phyloP scores from a whole-genome alignment of 2,797 vertebrate genomes.

The Psittacula derbiana region DNA sequence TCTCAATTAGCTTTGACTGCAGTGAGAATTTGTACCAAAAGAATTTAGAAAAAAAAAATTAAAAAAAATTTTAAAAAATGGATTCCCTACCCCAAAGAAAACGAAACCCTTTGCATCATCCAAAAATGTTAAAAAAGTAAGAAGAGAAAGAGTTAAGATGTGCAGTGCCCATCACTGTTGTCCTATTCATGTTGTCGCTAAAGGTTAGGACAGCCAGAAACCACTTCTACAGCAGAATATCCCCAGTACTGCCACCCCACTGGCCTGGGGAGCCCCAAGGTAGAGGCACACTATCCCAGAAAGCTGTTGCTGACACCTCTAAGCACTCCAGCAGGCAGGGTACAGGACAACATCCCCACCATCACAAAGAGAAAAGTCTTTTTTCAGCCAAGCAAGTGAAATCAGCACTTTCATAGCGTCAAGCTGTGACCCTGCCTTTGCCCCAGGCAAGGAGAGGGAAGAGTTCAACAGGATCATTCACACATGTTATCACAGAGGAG shows the following conservation, averaged over 20 bases:
- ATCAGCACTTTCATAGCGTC: background rate
- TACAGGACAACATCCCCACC: background rate
- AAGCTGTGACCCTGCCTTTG: background rate
- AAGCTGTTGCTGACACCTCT: background rate
- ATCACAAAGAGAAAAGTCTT: background rate
- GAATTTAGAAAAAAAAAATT: background rate
- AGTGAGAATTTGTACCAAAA: background rate
- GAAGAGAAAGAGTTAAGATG: rapidly evolving
- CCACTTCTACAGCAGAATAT: background rate
- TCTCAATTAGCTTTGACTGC: background rate
- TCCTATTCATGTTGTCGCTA: rapidly evolving
- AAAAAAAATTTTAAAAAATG: background rate
- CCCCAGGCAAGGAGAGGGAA: background rate
- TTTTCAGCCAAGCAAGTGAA: background rate
- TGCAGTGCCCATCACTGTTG: rapidly evolving
- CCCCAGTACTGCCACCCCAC: rapidly evolving
- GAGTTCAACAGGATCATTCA: background rate
- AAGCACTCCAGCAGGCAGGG: background rate
- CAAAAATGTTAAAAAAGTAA: background rate
- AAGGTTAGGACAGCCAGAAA: background rate
- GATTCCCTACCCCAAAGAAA: background rate
- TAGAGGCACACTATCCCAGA: background rate
- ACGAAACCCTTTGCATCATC: background rate
- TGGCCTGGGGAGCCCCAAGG: too few species aligned
- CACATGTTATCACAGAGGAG: background rate